Base-by-base conservation (phyloP, 2,113 vertebrate genomes). In the Neogobius melanostomus region DNA sequence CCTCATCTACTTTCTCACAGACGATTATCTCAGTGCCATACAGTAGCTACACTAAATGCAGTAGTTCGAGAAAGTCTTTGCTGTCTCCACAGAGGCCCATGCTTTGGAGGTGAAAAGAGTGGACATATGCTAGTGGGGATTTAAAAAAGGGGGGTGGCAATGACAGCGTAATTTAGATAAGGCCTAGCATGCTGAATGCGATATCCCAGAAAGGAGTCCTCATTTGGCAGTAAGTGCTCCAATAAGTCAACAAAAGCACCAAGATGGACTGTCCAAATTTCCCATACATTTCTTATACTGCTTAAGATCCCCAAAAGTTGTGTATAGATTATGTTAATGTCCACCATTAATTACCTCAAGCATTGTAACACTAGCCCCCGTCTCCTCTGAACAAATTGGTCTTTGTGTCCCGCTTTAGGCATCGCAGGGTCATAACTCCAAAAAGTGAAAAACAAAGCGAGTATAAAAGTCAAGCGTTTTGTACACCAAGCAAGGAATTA, bases 151-250 rank as follows among this genome's bases (percentile, higher is more conserved):
- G 28, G 66, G 75, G 81, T 53, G 65, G 28, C 28, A 83, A 81
- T 12, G 74, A 80, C 57, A 45, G 47, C 71, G 77, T 84, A 82
- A 82, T 87, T 89, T 77, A 86, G 82, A 89, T 85, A 81, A 81
- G 82, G 75, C 70, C 72, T 67, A 65, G 72, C 66, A 56, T 42
- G 46, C 46, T 51, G n/a, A 75, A 51, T 72, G 70, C 16, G 56
- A 68, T 66, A 69, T 72, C 64, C 57, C 21, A 50, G 2, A 72
- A 43, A 51, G 42, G 43, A 59, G 62, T 44, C 66, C 61, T 65
- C 54, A 67, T 72, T 73, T 56, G 66, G 51, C 70, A 72, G 0
- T 66, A 82, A 87, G 84, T 82, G 80, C 72, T 17, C 62, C 64
- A 76, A 73, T 82, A 82, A 54, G 75, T 88, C 85, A 85, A 86